A percentile compares a stretch with the other conserved stretches of the same genome.
Evolutionary conservation across 92 coral and sea anemone genomes (phyloP).

Genomic region (Micromussa lordhowensis): DNA sequence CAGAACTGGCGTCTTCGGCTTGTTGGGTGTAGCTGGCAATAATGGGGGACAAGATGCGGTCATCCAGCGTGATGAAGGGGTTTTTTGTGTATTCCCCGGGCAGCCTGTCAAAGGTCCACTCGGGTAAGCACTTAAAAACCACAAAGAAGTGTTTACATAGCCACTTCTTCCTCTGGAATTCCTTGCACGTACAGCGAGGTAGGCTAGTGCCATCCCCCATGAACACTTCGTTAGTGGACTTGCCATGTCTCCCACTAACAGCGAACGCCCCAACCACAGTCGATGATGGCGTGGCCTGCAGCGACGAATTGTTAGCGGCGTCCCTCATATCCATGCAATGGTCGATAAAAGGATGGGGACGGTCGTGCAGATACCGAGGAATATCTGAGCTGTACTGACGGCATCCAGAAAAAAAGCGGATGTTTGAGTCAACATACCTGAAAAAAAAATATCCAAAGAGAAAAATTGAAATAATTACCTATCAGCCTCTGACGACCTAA

Average conservation of each 20-base stretch:
- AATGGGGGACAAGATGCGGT: too few relatives aligned
- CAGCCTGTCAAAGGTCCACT: too few relatives aligned
- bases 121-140: too few relatives aligned
- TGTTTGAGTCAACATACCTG: slow-evolving; percentile 5
- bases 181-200: slow-evolving; percentile 51
- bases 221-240: slow-evolving; percentile 37
- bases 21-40: too few relatives aligned
- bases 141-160: slow-evolving; percentile 53
- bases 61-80: too few relatives aligned
- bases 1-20: too few relatives aligned
- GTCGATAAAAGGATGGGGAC: slow-evolving; percentile 53
- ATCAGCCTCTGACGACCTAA: too few relatives aligned
- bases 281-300: not conserved
- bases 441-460: not conserved
- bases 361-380: slow-evolving; percentile 45
- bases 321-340: slow-evolving; percentile 41
- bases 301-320: slow-evolving; percentile 19
- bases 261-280: not conserved
- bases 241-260: slow-evolving; percentile 4
- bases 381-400: slow-evolving; percentile 13
- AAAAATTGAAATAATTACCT: not conserved
- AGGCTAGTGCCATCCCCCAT: slow-evolving; percentile 36
- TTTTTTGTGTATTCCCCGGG: too few relatives aligned
- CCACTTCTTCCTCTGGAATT: slow-evolving; percentile 46
- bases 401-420: slow-evolving; percentile 4